A percentile compares a stretch with the other conserved stretches of the same genome.
phyloP scores from a whole-genome alignment of 2,113 vertebrate species.

The Sebastes schlegelii region DNA sequence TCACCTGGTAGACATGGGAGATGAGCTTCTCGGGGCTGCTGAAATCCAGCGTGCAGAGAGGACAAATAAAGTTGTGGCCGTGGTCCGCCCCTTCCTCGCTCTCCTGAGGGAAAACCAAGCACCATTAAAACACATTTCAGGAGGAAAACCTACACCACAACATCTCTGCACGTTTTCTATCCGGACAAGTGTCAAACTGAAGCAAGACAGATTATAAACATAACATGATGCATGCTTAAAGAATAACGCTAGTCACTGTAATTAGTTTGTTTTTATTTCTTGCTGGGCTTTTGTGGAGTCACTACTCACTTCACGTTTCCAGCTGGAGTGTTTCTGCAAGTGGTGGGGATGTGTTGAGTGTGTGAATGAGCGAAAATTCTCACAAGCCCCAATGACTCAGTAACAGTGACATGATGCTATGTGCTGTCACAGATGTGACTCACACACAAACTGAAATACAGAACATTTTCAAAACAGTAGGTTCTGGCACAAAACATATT shows the following conservation, averaged over 20 bases:
- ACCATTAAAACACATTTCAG: slow-evolving; percentile 27
- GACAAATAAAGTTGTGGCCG: slow-evolving; percentile 86
- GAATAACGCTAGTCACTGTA: not conserved
- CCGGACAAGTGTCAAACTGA: not conserved
- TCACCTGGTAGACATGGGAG: slow-evolving; percentile 96
- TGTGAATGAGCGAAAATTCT: slow-evolving; percentile 38
- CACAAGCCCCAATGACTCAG: slow-evolving; percentile 69
- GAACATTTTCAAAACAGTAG: slow-evolving; percentile 37
- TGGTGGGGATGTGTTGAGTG: slow-evolving; percentile 35
- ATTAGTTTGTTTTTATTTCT: not conserved
- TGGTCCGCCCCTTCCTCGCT: slow-evolving; percentile 79
- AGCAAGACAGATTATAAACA: not conserved
- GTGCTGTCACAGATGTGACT: slow-evolving; percentile 71
- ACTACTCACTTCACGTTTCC: slow-evolving; percentile 8
- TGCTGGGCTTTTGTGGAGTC: not conserved
- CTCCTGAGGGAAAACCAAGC: slow-evolving; percentile 75
- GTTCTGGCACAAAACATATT: slow-evolving; percentile 44
- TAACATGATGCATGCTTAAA: not conserved
- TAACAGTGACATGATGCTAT: slow-evolving; percentile 42
- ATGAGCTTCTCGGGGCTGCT: slow-evolving; percentile 93
- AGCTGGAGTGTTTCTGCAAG: slow-evolving; percentile 24
- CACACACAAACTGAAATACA: slow-evolving; percentile 49
- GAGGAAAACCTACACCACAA: not conserved
- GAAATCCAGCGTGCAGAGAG: slow-evolving; percentile 94
- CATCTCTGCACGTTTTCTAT: not conserved